A percentile compares a stretch with the other conserved stretches of the same genome.
phyloP scores from a whole-genome alignment of 2,888 invertebrate species.

The Rhodophaea formosa region DNA sequence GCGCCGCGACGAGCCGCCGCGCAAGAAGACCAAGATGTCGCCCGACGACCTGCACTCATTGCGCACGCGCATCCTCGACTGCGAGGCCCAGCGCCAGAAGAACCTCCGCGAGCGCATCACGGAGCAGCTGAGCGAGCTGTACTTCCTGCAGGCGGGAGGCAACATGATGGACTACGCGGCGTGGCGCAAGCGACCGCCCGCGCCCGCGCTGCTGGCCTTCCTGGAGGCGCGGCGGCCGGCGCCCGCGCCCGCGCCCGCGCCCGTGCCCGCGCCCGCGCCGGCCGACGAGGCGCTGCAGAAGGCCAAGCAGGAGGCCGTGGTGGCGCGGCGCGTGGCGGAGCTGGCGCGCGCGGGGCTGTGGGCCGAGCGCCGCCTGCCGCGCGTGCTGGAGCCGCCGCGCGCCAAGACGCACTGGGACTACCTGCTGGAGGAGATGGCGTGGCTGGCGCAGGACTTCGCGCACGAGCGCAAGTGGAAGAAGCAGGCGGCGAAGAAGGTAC shows the following conservation, averaged over 20 bases:
- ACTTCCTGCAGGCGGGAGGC: conserved; percentile 92
- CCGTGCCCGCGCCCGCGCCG: conserved; percentile 66
- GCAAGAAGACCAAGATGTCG: conserved; percentile 51
- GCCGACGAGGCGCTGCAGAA: conserved; percentile 68
- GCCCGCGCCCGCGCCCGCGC: conserved; percentile 61
- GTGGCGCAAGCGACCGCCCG: conserved; percentile 91
- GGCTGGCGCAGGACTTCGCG: conserved; percentile 98
- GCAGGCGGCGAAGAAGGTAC: conserved; percentile 93
- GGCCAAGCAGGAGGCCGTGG: conserved; percentile 90
- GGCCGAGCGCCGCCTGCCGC: conserved; percentile 95
- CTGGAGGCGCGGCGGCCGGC: conserved; percentile 88
- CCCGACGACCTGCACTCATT: conserved; percentile 60
- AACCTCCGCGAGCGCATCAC: conserved; percentile 87
- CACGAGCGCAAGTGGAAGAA: conserved; percentile 99
- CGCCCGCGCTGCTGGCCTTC: conserved; percentile 87
- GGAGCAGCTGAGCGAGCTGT: conserved; percentile 91
- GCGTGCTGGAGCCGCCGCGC: conserved; percentile 93
- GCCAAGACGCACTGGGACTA: conserved; percentile 99
- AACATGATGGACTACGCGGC: conserved; percentile 93
- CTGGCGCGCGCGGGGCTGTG: conserved; percentile 96
- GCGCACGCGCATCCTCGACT: conserved; percentile 86
- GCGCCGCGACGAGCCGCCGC: conserved; percentile 54
- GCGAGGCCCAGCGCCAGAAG: conserved; percentile 85
- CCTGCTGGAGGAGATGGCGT: conserved; percentile 98
- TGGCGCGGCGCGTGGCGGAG: conserved; percentile 95